Percentiles rank a stretch among this genome's conserved stretches.
These are phyloP conservation scores for Clunio marinus DNA, from an alignment of 2,888 invertebrate genomes.

Conservation along the genomic window DNA sequence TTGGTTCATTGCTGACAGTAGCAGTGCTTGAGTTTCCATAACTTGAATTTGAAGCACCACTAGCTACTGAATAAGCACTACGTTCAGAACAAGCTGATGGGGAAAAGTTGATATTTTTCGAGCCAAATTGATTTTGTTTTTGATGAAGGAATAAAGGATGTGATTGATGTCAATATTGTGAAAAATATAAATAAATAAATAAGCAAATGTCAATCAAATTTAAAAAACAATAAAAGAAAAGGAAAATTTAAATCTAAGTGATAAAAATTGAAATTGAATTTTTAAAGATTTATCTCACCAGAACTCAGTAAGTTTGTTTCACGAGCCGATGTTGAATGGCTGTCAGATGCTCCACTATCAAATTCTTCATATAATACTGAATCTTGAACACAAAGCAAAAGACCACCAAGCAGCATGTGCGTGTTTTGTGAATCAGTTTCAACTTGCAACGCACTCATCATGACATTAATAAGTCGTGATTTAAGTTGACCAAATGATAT, in stretches of 20 bases:
- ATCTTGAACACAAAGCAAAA: conserved; percentile 74
- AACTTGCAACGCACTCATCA: conserved; percentile 77
- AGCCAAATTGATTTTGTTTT: neutral
- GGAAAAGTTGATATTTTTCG: too few species aligned
- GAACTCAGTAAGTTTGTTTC: conserved; percentile 62
- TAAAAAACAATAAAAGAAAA: neutral
- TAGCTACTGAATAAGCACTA: conserved; percentile 49
- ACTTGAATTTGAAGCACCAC: conserved; percentile 47
- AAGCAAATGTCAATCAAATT: conserved; percentile 1
- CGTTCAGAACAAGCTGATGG: conserved; percentile 50
- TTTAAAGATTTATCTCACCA: conserved; percentile 53
- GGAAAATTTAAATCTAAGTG: neutral
- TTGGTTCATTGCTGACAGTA: conserved; percentile 51
- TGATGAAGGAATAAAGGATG: neutral
- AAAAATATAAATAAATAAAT: conserved; percentile 9
- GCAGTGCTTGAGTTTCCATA: conserved; percentile 46
- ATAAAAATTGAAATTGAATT: neutral
- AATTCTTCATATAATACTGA: conserved; percentile 70
- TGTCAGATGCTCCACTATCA: conserved; percentile 57
- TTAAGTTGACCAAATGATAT: conserved; percentile 66
- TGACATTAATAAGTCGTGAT: conserved; percentile 70
- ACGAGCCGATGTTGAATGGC: conserved; percentile 53
- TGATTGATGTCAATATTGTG: neutral
- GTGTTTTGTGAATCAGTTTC: conserved; percentile 83
- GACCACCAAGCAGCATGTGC: conserved; percentile 78